Conservation (phyloP, 2,888 invertebrate species). For the Nomada hirtipes region DNA sequence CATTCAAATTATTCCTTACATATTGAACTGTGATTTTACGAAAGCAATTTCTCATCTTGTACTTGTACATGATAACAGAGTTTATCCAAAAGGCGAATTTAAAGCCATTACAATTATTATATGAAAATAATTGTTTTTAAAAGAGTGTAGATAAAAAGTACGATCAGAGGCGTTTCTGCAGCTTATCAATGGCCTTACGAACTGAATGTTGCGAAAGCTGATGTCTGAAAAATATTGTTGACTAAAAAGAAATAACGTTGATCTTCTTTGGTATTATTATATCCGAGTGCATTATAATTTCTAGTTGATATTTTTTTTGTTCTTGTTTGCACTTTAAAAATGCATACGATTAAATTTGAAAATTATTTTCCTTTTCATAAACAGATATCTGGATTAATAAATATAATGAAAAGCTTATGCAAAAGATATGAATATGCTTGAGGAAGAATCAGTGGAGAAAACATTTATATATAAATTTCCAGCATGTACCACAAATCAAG, state of each 20-base stretch:
- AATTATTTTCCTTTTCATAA: background rate
- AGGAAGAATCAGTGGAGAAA: conserved; percentile 78
- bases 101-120: conserved; percentile 57
- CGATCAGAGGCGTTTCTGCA: conserved; percentile 45
- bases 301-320: conserved; percentile 10
- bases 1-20: background rate
- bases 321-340: conserved; percentile 5
- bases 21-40: background rate
- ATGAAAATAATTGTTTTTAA: conserved; percentile 54
- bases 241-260: conserved; percentile 38
- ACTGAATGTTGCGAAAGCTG: conserved; percentile 66
- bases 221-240: conserved; percentile 53
- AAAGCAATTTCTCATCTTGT: conserved; percentile 1
- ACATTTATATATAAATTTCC: conserved; percentile 85
- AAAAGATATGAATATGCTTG: conserved; percentile 70
- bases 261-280: conserved; percentile 44
- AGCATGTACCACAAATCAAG: conserved; percentile 86
- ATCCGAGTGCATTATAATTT: conserved; percentile 11
- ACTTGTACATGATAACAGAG: conserved; percentile 8
- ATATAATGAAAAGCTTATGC: conserved; percentile 45
- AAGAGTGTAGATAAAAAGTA: conserved; percentile 56
- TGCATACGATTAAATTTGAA: background rate
- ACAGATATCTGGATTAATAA: conserved; percentile 23
- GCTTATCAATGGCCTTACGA: conserved; percentile 64
- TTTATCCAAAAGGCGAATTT: conserved; percentile 29